Conservation (phyloP, 2,888 invertebrate genomes). For the Limnephilus rhombicus region DNA sequence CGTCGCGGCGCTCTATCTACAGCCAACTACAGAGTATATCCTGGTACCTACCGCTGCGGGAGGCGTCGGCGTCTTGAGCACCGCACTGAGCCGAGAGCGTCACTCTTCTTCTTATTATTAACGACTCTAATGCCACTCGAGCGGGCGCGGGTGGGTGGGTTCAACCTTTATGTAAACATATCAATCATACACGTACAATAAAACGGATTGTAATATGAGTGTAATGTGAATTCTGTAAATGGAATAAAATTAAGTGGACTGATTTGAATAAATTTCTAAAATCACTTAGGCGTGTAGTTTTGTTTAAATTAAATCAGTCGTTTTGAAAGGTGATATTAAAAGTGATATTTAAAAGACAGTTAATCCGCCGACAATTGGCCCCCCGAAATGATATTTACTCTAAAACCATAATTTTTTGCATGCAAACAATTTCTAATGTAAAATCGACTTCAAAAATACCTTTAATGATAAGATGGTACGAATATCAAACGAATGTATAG, state of each 20-base stretch:
- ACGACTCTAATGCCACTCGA: slow-evolving; percentile 49
- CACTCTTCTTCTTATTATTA: slow-evolving; percentile 44
- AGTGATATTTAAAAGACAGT: too few species aligned
- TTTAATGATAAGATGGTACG: too few species aligned
- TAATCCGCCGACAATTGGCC: too few species aligned
- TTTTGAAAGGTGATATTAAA: too few species aligned
- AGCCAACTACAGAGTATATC: background rate
- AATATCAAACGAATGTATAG: too few species aligned
- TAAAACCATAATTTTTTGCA: too few species aligned
- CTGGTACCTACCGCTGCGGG: background rate
- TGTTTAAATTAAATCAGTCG: background rate
- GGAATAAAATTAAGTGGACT: background rate
- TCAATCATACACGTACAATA: slow-evolving; percentile 39
- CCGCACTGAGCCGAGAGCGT: slow-evolving; percentile 33
- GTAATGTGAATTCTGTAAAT: background rate
- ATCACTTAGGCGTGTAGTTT: background rate
- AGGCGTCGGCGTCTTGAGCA: slow-evolving; percentile 49
- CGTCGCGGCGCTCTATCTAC: slow-evolving; percentile 43
- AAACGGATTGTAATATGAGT: background rate
- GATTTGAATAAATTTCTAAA: background rate
- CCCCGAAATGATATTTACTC: too few species aligned
- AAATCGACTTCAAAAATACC: too few species aligned
- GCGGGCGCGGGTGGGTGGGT: background rate
- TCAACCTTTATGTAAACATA: slow-evolving; percentile 39
- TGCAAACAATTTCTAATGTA: too few species aligned